Base-by-base conservation (phyloP, 2,888 invertebrate species). In the Lagria hirta region DNA sequence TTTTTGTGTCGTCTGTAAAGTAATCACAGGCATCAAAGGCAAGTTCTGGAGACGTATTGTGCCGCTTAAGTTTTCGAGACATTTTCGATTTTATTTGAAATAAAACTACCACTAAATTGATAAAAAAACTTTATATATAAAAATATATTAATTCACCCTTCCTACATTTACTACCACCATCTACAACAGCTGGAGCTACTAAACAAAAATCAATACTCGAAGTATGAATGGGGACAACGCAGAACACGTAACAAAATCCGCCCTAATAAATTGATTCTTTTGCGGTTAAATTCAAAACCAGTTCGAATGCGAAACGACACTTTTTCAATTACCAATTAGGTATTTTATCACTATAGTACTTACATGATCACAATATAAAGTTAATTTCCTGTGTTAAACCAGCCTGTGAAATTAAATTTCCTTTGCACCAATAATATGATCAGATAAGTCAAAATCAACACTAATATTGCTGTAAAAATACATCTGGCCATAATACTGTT, bases 21-120 rank as follows among this genome's bases (percentile, higher is more conserved):
- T 85, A 85, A 58, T 82, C 81, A 44, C 81, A 78, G 21, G 81
- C 85, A 52, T 86, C 86, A 58, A 79, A 78, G 1, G 85, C 86
- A 5, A 77, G 71, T 54, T 85, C 84, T 1, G 82, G 64, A 7
- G 62, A 57, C 13, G 52, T 57, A 27, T 52, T 52, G 29, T 40
- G 44, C 10, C 48, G 45, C 52, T 60, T 36, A 18, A 22, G 16
- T 37, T 52, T 50, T 45, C 49, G 46, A 13, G 56, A 21, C 56
- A 50, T 44, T 38, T 51, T 24, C 52, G 51, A n/a, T n/a, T 53
- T 16, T 32, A 23, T 24, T 13, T 12, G n/a, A 34, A 33, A 35
- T 23, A 20, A 23, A 45, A 20, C 29, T n/a, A n/a, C n/a, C n/a
- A n/a, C n/a, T n/a, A n/a, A 43, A 36, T 34, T 41, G 22, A 23